Evolutionary conservation across 2,113 vertebrate species (phyloP).

Genomic region (Petrocephalus microphthalmus): DNA sequence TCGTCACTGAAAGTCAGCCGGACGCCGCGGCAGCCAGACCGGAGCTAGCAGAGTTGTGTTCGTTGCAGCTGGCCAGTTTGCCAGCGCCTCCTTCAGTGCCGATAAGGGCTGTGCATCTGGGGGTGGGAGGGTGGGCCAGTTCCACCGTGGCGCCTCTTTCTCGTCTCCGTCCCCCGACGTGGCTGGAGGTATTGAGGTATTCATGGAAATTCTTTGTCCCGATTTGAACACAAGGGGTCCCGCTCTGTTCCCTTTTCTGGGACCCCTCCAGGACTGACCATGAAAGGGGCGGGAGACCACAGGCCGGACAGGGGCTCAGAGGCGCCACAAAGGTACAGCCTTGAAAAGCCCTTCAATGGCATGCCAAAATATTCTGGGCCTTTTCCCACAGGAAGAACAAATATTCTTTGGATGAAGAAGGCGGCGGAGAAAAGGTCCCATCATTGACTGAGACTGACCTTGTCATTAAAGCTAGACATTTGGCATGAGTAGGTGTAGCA

Average conservation of each 20-base stretch:
- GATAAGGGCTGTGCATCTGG: background rate
- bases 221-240: constrained; percentile 47
- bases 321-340: constrained; percentile 31
- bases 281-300: constrained; percentile 41
- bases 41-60: background rate
- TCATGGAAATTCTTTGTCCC: constrained; percentile 53
- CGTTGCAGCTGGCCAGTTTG: background rate
- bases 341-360: constrained; percentile 33
- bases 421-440: background rate
- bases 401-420: background rate
- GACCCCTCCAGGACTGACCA: constrained; percentile 25
- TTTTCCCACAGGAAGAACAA: constrained; percentile 38
- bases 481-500: background rate
- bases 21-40: background rate
- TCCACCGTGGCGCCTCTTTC: constrained; percentile 29
- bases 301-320: constrained; percentile 20
- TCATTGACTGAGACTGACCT: constrained; percentile 11
- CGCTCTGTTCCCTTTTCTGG: constrained; percentile 46
- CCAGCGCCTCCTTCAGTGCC: background rate
- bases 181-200: constrained; percentile 51
- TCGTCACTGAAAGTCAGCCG: background rate
- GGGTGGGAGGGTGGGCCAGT: background rate
- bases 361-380: constrained; percentile 41
- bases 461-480: background rate
- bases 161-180: constrained; percentile 53